Evolutionary conservation across 2,888 invertebrate genomes (phyloP).

Genomic region (Gymnoscelis rufifasciata): DNA sequence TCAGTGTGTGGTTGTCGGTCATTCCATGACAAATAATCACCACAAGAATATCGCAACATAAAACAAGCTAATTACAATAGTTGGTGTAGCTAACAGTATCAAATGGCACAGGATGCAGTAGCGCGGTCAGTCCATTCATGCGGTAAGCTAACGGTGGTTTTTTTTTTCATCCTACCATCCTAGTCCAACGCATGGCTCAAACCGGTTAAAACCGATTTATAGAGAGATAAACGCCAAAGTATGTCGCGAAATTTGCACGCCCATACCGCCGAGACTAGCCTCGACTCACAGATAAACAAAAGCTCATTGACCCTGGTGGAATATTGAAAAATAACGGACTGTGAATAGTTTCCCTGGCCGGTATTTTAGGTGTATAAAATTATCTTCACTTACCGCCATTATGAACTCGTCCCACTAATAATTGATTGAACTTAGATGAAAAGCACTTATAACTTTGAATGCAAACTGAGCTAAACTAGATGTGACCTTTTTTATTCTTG

Average conservation of each 20-base stretch:
- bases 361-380: conserved; percentile 19
- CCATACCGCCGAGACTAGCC: conserved; percentile 39
- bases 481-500: conserved; percentile 28
- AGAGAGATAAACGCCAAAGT: conserved; percentile 42
- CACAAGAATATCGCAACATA: too few species aligned
- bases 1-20: neutral
- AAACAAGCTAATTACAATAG: conserved; percentile 24
- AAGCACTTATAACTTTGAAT: conserved; percentile 19
- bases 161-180: too few species aligned
- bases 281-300: conserved; percentile 42
- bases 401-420: conserved; percentile 12
- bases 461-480: conserved; percentile 21
- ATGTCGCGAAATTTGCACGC: conserved; percentile 36
- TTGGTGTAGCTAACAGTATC: conserved; percentile 45
- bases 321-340: conserved; percentile 75
- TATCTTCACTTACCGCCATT: conserved; percentile 21
- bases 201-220: conserved; percentile 37
- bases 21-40: conserved; percentile 3
- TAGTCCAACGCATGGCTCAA: conserved; percentile 19
- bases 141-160: conserved; percentile 47
- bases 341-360: conserved; percentile 31
- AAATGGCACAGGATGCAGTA: conserved; percentile 29
- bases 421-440: conserved; percentile 18
- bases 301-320: conserved; percentile 67
- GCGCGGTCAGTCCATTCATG: conserved; percentile 48